phyloP scores from a whole-genome alignment of 1,140 invertebrate genomes.

The Drosophila subpulchrella region DNA sequence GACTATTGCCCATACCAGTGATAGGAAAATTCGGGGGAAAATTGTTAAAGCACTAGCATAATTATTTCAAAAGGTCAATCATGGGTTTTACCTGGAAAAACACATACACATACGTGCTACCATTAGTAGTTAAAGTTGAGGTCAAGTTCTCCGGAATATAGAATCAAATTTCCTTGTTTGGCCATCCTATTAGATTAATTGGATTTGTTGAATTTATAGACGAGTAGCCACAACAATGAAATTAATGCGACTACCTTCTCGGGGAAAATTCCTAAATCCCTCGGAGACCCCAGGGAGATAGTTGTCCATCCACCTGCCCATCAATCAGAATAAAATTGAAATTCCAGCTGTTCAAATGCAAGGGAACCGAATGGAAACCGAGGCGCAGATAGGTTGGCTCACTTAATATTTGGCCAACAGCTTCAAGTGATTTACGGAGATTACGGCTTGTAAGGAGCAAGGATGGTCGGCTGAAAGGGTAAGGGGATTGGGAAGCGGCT shows the following conservation, averaged over 20 bases:
- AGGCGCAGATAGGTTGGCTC: constrained; percentile 20
- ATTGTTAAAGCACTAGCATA: no score
- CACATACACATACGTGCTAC: no score
- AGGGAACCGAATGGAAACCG: constrained; percentile 22
- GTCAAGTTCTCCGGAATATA: neutral
- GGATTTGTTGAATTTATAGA: constrained; percentile 2
- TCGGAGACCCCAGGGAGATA: neutral
- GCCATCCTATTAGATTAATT: constrained; percentile 11
- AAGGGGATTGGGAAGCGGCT: constrained; percentile 27
- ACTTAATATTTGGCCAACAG: constrained; percentile 54
- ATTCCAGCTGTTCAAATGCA: constrained; percentile 33
- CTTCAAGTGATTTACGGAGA: constrained; percentile 54
- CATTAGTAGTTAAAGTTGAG: no score
- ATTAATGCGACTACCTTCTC: constrained; percentile 1
- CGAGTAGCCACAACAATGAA: neutral
- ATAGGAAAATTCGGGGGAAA: no score
- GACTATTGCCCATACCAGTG: no score
- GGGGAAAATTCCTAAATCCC: neutral
- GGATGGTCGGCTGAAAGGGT: no score
- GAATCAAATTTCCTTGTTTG: neutral
- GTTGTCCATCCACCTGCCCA: constrained; percentile 21
- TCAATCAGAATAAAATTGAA: constrained; percentile 56
- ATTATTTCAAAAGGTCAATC: no score
- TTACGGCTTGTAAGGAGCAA: constrained; percentile 33
- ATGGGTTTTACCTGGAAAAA: no score